phyloP scores from a whole-genome alignment of 2,113 vertebrate genomes.

The Amphilophus citrinellus region DNA sequence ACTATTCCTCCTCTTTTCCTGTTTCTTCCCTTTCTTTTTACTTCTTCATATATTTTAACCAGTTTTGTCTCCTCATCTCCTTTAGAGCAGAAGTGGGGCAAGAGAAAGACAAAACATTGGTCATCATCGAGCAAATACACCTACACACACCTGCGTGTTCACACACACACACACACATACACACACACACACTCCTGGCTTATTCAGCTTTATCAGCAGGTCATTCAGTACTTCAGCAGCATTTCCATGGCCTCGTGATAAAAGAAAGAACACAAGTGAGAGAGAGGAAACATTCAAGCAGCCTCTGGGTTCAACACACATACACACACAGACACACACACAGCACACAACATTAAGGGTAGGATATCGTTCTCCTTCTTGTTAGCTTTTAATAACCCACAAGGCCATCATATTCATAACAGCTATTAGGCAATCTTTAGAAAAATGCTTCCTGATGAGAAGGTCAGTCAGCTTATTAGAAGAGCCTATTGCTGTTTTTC shows the following conservation, averaged over 20 bases:
- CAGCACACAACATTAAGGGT: constrained; percentile 40
- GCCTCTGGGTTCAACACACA: constrained; percentile 18
- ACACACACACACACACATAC: neutral
- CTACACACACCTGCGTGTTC: constrained; percentile 9
- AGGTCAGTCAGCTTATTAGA: constrained; percentile 55
- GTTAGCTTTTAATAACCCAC: constrained; percentile 62
- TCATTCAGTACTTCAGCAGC: constrained; percentile 36
- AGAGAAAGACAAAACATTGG: constrained; percentile 52
- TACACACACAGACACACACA: constrained; percentile 16
- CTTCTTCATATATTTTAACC: neutral
- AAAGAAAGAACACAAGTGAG: constrained; percentile 32
- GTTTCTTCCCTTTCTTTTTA: neutral
- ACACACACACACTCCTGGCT: constrained; percentile 9
- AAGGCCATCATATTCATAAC: constrained; percentile 57
- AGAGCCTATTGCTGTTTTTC: constrained; percentile 21
- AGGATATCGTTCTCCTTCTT: constrained; percentile 47
- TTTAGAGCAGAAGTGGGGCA: neutral
- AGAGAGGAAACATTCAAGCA: constrained; percentile 41
- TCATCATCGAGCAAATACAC: constrained; percentile 28
- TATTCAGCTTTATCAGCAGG: constrained; percentile 29
- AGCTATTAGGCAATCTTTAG: constrained; percentile 52
- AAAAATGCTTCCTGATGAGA: constrained; percentile 52
- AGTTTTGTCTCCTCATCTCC: constrained; percentile 1
- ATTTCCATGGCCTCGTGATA: constrained; percentile 12
- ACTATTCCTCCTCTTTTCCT: neutral